Conservation (phyloP, 2,888 invertebrate species). For the Agrochola lychnidis region DNA sequence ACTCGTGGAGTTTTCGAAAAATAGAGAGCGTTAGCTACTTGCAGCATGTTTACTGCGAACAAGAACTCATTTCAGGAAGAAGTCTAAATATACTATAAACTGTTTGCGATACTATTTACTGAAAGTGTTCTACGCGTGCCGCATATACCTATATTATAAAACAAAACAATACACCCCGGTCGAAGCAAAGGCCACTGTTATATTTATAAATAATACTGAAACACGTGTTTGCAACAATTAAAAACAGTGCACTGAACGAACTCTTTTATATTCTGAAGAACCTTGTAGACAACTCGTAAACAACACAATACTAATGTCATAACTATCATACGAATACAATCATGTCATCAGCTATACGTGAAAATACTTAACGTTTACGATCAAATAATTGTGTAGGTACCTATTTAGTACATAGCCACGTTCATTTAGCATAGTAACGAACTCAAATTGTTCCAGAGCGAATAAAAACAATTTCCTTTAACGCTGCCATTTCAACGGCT, state of each 20-base stretch:
- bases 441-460: conserved; percentile 4
- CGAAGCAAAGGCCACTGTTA: not conserved
- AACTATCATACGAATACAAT: not conserved
- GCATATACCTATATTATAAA: not conserved
- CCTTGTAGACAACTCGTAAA: conserved; percentile 23
- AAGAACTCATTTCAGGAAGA: not conserved
- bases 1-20: not conserved
- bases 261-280: not conserved
- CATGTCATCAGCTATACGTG: not conserved
- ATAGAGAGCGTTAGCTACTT: not conserved
- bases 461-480: conserved; percentile 34
- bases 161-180: not conserved
- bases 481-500: conserved; percentile 34
- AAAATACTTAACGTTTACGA: not conserved
- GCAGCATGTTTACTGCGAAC: not conserved
- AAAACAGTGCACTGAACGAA: conserved; percentile 5
- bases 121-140: not conserved
- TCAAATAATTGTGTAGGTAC: not conserved
- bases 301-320: not conserved
- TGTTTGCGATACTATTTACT: no score
- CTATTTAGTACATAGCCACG: not conserved
- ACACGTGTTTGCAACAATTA: conserved; percentile 28
- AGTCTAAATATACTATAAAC: no score
- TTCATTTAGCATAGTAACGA: not conserved
- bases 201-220: conserved; percentile 2